Conservation (phyloP, 2,113 vertebrate genomes). For the Pelecanus crispus region DNA sequence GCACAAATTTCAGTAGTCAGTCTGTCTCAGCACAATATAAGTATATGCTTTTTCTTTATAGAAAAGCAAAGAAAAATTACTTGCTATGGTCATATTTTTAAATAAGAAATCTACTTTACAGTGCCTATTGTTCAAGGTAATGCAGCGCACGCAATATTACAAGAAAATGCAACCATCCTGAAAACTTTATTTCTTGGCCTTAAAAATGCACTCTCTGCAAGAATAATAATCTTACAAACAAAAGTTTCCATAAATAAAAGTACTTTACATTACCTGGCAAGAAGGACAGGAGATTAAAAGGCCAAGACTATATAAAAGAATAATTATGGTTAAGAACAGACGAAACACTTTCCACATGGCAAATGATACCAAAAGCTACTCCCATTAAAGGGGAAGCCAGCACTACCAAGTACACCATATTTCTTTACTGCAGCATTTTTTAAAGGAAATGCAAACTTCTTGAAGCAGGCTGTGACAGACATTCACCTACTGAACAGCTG, state of each 20-base stretch:
- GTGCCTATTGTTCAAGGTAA: neutral
- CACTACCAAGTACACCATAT: neutral
- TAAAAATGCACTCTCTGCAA: neutral
- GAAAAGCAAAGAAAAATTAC: neutral
- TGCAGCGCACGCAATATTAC: neutral
- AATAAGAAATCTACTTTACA: neutral
- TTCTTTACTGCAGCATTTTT: neutral
- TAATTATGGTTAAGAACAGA: neutral
- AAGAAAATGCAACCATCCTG: neutral
- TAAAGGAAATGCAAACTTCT: neutral
- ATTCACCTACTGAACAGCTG: neutral
- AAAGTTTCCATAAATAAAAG: neutral
- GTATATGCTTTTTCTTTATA: neutral
- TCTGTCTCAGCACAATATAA: neutral
- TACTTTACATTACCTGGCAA: neutral
- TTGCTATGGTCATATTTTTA: neutral
- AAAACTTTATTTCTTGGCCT: neutral
- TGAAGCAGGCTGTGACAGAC: neutral
- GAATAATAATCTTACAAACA: neutral
- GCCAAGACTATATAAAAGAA: neutral
- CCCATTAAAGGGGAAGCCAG: neutral
- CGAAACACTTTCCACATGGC: neutral
- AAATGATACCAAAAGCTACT: neutral
- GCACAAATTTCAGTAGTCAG: neutral
- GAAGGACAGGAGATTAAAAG: neutral